These are phyloP conservation scores for Todus mexicanus DNA, from an alignment of 2,797 vertebrate genomes.

Conservation along the genomic window DNA sequence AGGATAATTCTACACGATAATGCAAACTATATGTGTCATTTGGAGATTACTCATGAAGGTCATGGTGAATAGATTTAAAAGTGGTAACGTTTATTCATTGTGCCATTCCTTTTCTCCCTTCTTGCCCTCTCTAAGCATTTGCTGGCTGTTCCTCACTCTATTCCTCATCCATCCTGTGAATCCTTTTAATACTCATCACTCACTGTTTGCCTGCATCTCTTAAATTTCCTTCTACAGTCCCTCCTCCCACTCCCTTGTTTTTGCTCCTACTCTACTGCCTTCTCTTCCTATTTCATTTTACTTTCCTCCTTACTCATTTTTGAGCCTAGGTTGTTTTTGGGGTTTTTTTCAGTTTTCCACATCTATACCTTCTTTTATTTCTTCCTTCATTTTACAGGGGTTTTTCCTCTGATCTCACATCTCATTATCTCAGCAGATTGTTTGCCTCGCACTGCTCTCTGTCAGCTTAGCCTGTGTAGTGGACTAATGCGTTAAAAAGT, in stretches of 20 bases:
- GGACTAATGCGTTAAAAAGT: not conserved
- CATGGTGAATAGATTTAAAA: not conserved
- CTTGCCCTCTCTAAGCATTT: not conserved
- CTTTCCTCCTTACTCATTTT: not conserved
- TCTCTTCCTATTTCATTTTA: not conserved
- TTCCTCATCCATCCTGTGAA: not conserved
- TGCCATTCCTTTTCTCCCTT: not conserved
- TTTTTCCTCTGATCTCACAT: not conserved
- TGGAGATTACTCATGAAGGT: not conserved
- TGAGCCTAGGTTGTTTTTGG: not conserved
- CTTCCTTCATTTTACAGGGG: not conserved
- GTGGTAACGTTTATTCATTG: not conserved
- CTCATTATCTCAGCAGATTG: not conserved
- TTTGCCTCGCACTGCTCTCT: not conserved
- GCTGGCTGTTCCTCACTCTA: not conserved
- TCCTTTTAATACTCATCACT: not conserved
- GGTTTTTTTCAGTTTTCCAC: not conserved
- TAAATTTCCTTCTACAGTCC: not conserved
- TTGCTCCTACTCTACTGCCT: not conserved
- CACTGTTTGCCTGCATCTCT: not conserved
- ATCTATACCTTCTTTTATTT: not conserved
- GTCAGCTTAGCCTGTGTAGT: not conserved
- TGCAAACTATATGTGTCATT: not conserved
- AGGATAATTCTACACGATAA: not conserved
- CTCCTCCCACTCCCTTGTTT: not conserved